Base-by-base conservation (phyloP, 2,113 vertebrate genomes). In the Melierax canorus region DNA sequence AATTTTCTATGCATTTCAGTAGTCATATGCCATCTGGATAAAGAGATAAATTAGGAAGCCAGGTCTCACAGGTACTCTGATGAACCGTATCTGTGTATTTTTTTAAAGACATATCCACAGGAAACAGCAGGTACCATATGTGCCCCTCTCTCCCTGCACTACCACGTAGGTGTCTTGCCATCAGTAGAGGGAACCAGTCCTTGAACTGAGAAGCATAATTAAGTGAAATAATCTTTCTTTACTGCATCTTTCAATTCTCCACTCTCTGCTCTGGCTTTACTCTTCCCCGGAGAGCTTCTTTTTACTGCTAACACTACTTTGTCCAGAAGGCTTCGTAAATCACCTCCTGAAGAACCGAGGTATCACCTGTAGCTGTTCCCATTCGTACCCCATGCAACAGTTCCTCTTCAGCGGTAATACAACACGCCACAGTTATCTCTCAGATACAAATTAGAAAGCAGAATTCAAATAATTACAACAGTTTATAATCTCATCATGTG, bases 321-420 rank as follows among this genome's bases (percentile, higher is more conserved):
- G 77, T 75, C 81, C 90, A 58, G 77, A 91, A 91, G 86, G 89
- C 80, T 95, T 38, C 84, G 89, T 95, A 91, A 97, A 97, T 97
- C 92, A 94, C 84, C 78, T 10, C 10, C 84, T 23, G 74, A 32
- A n/a, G 88, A 72, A 9, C 15, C 1, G 0, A 69, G 73, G 66
- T 2, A 67, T 45, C 89, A 92, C 95, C 91, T 91, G 83, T 29
- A 45, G 86, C 91, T 85, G 67, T 56, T 73, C 48, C 64, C 30
- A 7, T 16, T 18, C 5, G 0, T 4, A 19, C 23, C 62, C 43
- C 0, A 0, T 4, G 36, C 56, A 51, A n/a, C 29, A 51, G 16
- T 3, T 72, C 66, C 64, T 45, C 48, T 23, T 9, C 0, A 63
- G 46, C 6, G 0, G 8, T 3, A 11, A 8, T 3, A 15, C 27